These are phyloP conservation scores for Platorchestia sp. DNA, from an alignment of 1,140 invertebrate species.

Conservation along the genomic window DNA sequence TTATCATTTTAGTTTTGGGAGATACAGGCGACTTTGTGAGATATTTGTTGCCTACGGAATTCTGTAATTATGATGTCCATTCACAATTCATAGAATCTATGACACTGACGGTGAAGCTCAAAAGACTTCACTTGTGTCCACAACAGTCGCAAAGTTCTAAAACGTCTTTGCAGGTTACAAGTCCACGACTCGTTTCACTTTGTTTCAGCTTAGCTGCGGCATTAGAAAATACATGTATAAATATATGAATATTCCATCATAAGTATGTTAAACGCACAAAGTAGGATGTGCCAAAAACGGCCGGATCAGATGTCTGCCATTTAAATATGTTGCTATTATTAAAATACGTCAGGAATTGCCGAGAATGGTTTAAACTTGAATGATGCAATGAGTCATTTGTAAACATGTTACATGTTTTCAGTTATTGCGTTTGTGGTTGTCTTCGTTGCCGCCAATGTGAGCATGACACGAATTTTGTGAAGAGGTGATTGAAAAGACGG, in stretches of 20 bases:
- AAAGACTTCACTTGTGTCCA: not conserved
- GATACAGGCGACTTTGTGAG: not conserved
- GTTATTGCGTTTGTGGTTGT: not conserved
- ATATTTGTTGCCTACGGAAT: not conserved
- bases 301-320: not conserved
- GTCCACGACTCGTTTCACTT: not conserved
- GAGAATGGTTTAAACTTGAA: not conserved
- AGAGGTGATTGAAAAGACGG: not conserved
- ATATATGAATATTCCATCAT: not conserved
- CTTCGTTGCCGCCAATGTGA: too few species aligned
- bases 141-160: not conserved
- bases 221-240: not conserved
- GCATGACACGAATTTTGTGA: not conserved
- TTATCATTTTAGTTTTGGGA: not conserved
- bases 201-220: not conserved
- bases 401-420: not conserved
- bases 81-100: not conserved
- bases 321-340: not conserved
- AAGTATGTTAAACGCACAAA: not conserved
- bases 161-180: not conserved
- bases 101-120: not conserved
- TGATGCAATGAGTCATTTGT: not conserved
- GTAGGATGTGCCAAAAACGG: not conserved
- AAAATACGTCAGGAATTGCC: not conserved
- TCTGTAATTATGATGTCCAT: not conserved